Evolutionary conservation across 2,113 vertebrate species (phyloP).

Genomic region (Sylvietta virens): DNA sequence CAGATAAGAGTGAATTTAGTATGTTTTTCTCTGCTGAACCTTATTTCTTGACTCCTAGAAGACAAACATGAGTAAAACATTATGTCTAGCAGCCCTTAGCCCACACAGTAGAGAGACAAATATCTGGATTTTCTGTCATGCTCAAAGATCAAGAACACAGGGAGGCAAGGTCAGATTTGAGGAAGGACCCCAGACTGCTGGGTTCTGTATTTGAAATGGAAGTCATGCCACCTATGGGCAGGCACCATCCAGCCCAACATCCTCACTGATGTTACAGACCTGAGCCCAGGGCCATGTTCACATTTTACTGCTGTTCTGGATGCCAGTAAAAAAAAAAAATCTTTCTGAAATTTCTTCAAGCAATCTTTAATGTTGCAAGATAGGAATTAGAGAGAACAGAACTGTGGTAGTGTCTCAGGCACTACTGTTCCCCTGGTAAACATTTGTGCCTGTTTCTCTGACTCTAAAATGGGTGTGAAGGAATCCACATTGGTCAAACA

Average conservation of each 20-base stretch:
- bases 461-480: neutral
- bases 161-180: neutral
- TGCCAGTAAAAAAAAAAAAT: neutral
- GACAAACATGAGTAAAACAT: neutral
- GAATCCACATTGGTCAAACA: neutral
- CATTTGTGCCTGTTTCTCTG: neutral
- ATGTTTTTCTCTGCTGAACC: accelerated
- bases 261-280: neutral
- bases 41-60: neutral
- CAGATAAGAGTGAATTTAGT: neutral
- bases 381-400: neutral
- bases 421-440: neutral
- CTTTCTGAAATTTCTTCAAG: neutral
- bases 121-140: neutral
- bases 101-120: neutral
- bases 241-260: neutral
- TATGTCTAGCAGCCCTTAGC: neutral
- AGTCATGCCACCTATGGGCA: slow-evolving; percentile 37
- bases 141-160: neutral
- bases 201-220: neutral
- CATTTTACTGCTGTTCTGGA: neutral
- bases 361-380: neutral
- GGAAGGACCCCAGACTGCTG: neutral
- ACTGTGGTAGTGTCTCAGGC: neutral
- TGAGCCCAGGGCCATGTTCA: neutral